These are phyloP conservation scores for Trachymyrmex septentrionalis DNA, from an alignment of 1,140 invertebrate genomes.

Conservation along the genomic window DNA sequence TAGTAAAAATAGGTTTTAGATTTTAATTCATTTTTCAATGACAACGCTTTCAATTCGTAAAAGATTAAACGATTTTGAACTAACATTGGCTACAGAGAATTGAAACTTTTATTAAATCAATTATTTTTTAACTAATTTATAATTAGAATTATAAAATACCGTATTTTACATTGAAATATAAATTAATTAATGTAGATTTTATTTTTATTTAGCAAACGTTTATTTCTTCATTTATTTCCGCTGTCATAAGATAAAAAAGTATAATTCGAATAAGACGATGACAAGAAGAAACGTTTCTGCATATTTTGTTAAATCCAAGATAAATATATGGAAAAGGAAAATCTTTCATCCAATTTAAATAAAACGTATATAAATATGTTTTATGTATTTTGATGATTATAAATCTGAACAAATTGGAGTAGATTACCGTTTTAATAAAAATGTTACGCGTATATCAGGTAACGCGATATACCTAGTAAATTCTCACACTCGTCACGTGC, in stretches of 20 bases:
- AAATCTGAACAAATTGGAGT: neutral
- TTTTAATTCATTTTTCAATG: neutral
- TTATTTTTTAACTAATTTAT: neutral
- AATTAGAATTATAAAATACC: neutral
- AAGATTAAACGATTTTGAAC: conserved; percentile 10
- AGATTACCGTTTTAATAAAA: conserved; percentile 24
- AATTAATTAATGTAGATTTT: neutral
- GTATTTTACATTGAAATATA: conserved; percentile 13
- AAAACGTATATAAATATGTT: neutral
- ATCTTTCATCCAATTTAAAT: neutral
- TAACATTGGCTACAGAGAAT: neutral
- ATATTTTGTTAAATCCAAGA: conserved; percentile 26
- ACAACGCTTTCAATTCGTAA: neutral
- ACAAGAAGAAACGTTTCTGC: neutral
- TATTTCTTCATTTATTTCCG: neutral
- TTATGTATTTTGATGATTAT: conserved; percentile 1
- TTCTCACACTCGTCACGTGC: conserved; percentile 16
- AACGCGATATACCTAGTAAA: conserved; percentile 65
- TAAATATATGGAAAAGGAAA: neutral
- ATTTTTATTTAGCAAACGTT: neutral
- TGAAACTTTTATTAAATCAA: conserved; percentile 4
- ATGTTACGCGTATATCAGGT: conserved; percentile 34
- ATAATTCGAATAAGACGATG: neutral
- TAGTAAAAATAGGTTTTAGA: neutral
- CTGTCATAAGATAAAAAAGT: neutral